Evolutionary conservation across 1,140 invertebrate species (phyloP).

Genomic region (Sycobia sp.): DNA sequence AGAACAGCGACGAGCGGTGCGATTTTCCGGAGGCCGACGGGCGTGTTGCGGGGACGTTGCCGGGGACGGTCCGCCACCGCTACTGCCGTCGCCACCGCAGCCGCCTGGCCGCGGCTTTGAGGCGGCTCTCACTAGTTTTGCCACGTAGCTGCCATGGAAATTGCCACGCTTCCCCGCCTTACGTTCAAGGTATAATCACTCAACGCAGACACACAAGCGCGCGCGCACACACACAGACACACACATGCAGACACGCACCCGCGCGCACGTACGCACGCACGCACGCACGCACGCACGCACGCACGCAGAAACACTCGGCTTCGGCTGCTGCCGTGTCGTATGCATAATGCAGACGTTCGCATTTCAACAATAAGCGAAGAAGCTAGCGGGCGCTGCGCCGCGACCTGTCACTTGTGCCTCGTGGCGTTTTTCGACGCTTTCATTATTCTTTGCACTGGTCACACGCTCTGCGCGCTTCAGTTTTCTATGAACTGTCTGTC

Average conservation of each 20-base stretch:
- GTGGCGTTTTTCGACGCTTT: too few species aligned
- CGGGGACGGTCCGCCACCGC: conserved; percentile 41
- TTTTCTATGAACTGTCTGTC: too few species aligned
- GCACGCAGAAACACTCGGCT: too few species aligned
- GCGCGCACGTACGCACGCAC: not conserved
- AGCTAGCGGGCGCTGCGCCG: too few species aligned
- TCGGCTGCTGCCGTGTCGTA: too few species aligned
- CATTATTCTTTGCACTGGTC: too few species aligned
- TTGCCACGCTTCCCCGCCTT: conserved; percentile 72
- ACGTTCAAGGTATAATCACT: conserved; percentile 74
- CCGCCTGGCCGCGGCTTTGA: conserved; percentile 64
- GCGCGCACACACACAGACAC: not conserved
- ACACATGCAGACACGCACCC: not conserved
- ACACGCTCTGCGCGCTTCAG: too few species aligned
- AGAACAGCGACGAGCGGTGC: conserved; percentile 62
- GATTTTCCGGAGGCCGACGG: conserved; percentile 64
- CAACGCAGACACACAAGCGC: too few species aligned
- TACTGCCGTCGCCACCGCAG: too few species aligned
- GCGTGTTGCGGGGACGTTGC: conserved; percentile 56
- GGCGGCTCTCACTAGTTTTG: conserved; percentile 70
- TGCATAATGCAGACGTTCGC: too few species aligned
- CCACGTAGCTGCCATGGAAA: conserved; percentile 73
- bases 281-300: not conserved
- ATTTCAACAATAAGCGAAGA: too few species aligned
- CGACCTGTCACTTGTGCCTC: too few species aligned